These are phyloP conservation scores for Neolamprologus sp. DNA, from an alignment of 2,113 vertebrate species.

Conservation along the genomic window DNA sequence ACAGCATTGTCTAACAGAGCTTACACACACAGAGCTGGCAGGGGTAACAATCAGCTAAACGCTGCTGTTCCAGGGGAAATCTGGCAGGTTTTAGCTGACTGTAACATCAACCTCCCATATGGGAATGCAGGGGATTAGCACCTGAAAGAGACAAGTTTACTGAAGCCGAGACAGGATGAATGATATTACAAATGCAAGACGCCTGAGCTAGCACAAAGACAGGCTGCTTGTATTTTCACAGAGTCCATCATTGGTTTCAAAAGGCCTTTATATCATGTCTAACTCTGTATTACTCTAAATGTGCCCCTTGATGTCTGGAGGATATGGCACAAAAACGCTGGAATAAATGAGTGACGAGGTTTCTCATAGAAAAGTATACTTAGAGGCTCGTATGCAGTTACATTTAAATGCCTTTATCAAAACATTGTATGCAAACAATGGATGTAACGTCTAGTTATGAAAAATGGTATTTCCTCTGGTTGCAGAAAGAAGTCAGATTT, in stretches of 20 bases:
- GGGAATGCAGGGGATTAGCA: constrained; percentile 6
- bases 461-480: neutral
- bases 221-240: neutral
- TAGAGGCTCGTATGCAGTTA: neutral
- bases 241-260: neutral
- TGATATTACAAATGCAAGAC: neutral
- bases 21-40: neutral
- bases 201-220: constrained; percentile 7
- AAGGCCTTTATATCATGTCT: neutral
- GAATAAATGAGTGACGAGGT: neutral
- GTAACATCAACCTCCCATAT: neutral
- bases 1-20: constrained; percentile 13
- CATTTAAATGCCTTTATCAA: neutral
- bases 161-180: constrained; percentile 6
- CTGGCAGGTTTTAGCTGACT: constrained; percentile 10
- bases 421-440: neutral
- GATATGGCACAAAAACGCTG: rapidly evolving
- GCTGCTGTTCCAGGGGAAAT: constrained; percentile 21
- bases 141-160: neutral
- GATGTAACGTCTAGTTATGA: neutral
- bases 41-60: neutral
- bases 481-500: neutral
- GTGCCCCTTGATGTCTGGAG: neutral
- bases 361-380: neutral
- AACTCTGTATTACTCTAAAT: neutral